A percentile compares a stretch with the other conserved stretches of the same genome.
These are phyloP conservation scores for Phaonia tiefii DNA, from an alignment of 2,888 invertebrate species.

Conservation along the genomic window DNA sequence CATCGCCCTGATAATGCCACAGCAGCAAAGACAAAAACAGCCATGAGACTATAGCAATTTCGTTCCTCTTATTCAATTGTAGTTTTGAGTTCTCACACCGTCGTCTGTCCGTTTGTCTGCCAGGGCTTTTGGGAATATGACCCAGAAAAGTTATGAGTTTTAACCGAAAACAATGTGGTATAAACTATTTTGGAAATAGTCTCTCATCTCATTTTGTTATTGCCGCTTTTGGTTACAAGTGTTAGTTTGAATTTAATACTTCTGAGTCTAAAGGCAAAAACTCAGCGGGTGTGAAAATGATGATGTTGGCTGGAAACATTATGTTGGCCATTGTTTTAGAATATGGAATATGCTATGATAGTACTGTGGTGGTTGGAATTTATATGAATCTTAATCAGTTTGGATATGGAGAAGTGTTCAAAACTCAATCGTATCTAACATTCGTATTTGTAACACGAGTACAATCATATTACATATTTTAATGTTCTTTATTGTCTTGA, in stretches of 20 bases:
- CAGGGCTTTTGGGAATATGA: slow-evolving; percentile 36
- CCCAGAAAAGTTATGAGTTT: slow-evolving; percentile 44
- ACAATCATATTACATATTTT: no score
- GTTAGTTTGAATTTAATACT: slow-evolving; percentile 3
- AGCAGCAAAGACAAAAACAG: slow-evolving; percentile 3
- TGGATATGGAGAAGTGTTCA: no score
- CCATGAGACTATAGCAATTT: slow-evolving; percentile 1
- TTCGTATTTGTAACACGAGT: no score
- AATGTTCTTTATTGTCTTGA: no score
- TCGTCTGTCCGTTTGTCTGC: slow-evolving; percentile 20
- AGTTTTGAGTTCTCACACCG: slow-evolving; percentile 38
- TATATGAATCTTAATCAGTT: no score
- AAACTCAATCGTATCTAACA: no score
- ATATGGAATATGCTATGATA: no score
- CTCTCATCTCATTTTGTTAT: slow-evolving; percentile 1
- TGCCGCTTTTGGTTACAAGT: slow-evolving; percentile 11
- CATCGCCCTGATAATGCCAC: slow-evolving; percentile 2
- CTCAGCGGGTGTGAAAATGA: slow-evolving; percentile 29
- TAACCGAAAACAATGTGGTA: slow-evolving; percentile 29
- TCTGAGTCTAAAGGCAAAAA: slow-evolving; percentile 7
- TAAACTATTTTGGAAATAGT: slow-evolving; percentile 27
- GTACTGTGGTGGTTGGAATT: no score
- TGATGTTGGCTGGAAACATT: not conserved
- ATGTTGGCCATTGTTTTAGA: no score
- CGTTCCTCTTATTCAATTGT: slow-evolving; percentile 38